Evolutionary conservation across 2,888 invertebrate genomes (phyloP).

Genomic region (Catocala sponsa): DNA sequence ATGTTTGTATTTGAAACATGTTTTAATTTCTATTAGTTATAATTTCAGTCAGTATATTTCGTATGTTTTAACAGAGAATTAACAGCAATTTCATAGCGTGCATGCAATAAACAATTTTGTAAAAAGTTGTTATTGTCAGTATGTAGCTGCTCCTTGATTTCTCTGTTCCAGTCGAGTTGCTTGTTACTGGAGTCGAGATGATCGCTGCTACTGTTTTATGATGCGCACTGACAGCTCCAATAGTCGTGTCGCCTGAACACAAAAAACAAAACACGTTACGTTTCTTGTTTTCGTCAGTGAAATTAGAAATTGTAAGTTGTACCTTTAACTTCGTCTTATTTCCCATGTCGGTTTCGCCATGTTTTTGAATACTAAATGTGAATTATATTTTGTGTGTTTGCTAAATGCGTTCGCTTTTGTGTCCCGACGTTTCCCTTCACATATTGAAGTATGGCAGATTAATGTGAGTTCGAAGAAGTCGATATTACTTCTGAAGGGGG

Average conservation of each 20-base stretch:
- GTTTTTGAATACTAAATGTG: constrained; percentile 32
- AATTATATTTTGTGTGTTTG: constrained; percentile 61
- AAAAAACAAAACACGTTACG: constrained; percentile 44
- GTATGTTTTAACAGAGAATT: no score
- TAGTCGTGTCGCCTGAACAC: constrained; percentile 61
- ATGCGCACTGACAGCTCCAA: constrained; percentile 74
- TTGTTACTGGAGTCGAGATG: constrained; percentile 62
- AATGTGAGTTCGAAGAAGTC: constrained; percentile 87
- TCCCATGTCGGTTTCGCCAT: constrained; percentile 14
- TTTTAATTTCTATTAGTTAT: no score
- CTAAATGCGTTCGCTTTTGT: constrained; percentile 73
- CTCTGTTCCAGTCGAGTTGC: constrained; percentile 54
- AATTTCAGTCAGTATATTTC: no score
- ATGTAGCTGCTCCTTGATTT: constrained; percentile 37
- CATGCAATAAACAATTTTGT: no score
- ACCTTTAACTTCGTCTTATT: constrained; percentile 19
- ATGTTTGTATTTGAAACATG: neutral
- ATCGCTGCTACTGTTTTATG: constrained; percentile 76
- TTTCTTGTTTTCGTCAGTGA: constrained; percentile 44
- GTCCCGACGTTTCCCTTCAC: constrained; percentile 77
- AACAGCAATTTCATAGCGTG: no score
- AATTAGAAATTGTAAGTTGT: constrained; percentile 50
- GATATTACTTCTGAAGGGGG: constrained; percentile 85
- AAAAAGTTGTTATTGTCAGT: neutral
- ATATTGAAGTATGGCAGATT: constrained; percentile 85